Conservation (phyloP, 2,888 invertebrate genomes). For the Epirrhoe tristata region DNA sequence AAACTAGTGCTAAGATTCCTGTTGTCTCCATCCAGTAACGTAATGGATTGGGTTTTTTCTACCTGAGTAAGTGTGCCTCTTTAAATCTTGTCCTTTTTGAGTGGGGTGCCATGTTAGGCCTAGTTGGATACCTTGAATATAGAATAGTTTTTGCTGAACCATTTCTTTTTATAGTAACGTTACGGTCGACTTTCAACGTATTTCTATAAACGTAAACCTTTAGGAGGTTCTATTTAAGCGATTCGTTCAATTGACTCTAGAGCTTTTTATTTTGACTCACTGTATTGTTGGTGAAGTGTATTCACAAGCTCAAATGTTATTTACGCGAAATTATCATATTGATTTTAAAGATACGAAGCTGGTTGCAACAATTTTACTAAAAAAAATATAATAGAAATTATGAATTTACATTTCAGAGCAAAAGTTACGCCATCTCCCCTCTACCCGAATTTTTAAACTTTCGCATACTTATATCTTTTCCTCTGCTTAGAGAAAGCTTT, state of each 20-base stretch:
- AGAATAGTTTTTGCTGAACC: conserved; percentile 5
- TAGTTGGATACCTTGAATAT: conserved; percentile 23
- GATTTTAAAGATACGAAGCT: not conserved
- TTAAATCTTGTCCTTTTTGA: conserved; percentile 39
- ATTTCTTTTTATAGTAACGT: conserved; percentile 2
- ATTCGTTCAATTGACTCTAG: not conserved
- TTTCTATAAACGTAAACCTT: not conserved
- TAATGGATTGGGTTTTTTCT: conserved; percentile 45
- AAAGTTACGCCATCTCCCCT: no score
- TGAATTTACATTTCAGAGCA: no score
- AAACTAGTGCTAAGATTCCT: conserved; percentile 4
- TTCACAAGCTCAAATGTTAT: not conserved
- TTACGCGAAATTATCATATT: no score
- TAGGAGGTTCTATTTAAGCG: not conserved
- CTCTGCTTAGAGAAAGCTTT: no score
- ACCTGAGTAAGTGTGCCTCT: conserved; percentile 36
- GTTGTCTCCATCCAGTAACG: conserved; percentile 34
- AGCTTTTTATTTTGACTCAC: not conserved
- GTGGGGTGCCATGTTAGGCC: conserved; percentile 23
- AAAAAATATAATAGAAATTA: no score
- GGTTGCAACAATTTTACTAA: no score
- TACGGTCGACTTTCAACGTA: not conserved
- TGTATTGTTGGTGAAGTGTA: not conserved
- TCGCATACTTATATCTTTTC: no score
- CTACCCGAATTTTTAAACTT: no score